Percentiles rank a stretch among this genome's conserved stretches.
These are phyloP conservation scores for Drosophila kambysellisi DNA, from an alignment of 2,888 invertebrate species.

Conservation along the genomic window DNA sequence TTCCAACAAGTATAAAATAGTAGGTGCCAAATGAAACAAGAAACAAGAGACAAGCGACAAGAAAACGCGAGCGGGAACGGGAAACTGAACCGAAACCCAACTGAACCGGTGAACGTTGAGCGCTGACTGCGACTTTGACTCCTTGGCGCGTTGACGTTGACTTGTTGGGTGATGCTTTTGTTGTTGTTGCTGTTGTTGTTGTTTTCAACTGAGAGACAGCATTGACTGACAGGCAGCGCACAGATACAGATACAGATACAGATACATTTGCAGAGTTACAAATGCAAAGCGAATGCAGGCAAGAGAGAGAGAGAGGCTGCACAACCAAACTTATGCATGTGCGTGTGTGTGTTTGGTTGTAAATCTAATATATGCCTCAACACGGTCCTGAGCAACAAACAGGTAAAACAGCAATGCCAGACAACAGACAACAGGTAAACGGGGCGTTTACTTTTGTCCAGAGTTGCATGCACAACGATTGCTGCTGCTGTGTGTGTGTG, in stretches of 20 bases:
- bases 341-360: constrained; percentile 40
- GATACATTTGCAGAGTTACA: constrained; percentile 26
- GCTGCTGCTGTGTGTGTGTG: constrained; percentile 15
- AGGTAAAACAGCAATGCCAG: constrained; percentile 65
- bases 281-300: constrained; percentile 32
- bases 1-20: constrained; percentile 19
- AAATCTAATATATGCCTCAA: constrained; percentile 75
- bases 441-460: constrained; percentile 73
- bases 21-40: constrained; percentile 39
- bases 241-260: constrained; percentile 51
- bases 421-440: constrained; percentile 51
- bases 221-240: constrained; percentile 52
- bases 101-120: constrained; percentile 26
- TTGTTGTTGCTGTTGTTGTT: neutral
- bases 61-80: neutral
- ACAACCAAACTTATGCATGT: constrained; percentile 31
- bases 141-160: constrained; percentile 72
- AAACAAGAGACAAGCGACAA: neutral
- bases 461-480: constrained; percentile 27
- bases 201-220: constrained; percentile 32
- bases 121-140: constrained; percentile 51
- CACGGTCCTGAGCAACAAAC: constrained; percentile 69
- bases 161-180: constrained; percentile 63
- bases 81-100: constrained; percentile 13
- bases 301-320: constrained; percentile 49